Conservation (phyloP, 2,888 invertebrate species). For the Portevinia maculata region DNA sequence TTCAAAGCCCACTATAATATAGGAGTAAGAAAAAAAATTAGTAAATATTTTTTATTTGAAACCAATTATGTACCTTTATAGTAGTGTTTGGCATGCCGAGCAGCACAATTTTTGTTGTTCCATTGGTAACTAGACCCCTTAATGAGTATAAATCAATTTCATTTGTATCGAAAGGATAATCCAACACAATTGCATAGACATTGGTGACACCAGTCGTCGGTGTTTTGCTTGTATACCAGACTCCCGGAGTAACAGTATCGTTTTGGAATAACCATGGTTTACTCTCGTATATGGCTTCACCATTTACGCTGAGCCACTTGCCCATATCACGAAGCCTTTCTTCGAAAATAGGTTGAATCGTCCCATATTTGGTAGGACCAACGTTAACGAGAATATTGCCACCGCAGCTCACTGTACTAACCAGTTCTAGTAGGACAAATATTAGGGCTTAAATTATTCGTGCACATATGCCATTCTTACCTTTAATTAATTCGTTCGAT, state of each 20-base stretch:
- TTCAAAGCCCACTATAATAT: constrained; percentile 78
- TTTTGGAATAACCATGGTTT: constrained; percentile 92
- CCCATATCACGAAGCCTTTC: constrained; percentile 92
- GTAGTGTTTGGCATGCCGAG: constrained; percentile 83
- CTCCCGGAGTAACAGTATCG: constrained; percentile 87
- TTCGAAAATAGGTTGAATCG: constrained; percentile 92
- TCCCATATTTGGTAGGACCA: constrained; percentile 95
- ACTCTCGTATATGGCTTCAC: constrained; percentile 92
- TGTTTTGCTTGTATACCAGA: constrained; percentile 88
- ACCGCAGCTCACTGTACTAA: constrained; percentile 92
- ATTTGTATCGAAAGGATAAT: constrained; percentile 87
- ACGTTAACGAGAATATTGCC: constrained; percentile 88
- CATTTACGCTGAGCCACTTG: constrained; percentile 91
- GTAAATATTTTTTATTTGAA: constrained; percentile 75
- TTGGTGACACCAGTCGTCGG: constrained; percentile 76
- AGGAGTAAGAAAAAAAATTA: not conserved
- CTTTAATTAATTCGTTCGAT: constrained; percentile 86
- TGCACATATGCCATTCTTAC: no score
- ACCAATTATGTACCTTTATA: constrained; percentile 76
- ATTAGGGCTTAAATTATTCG: no score
- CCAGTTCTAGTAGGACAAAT: constrained; percentile 84
- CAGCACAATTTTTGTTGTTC: constrained; percentile 82
- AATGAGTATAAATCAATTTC: constrained; percentile 84
- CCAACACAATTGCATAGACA: constrained; percentile 88
- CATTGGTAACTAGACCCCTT: constrained; percentile 78